Percentiles rank a stretch among this genome's conserved stretches.
These are phyloP conservation scores for Rhopalosiphum maidis DNA, from an alignment of 1,140 invertebrate species.

Conservation along the genomic window DNA sequence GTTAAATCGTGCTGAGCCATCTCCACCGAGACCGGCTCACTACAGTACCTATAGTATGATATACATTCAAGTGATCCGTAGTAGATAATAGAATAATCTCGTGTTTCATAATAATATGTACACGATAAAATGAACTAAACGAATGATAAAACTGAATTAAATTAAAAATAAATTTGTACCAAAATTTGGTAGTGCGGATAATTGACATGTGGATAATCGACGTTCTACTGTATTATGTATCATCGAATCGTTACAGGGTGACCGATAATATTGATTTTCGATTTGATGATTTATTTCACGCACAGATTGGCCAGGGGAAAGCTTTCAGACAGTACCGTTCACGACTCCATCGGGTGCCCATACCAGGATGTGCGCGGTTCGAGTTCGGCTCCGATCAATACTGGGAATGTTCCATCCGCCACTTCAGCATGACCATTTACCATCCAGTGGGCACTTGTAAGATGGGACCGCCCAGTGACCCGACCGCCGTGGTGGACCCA, in stretches of 20 bases:
- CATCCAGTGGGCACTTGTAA: conserved; percentile 82
- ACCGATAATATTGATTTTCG: neutral
- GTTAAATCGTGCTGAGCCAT: too few relatives aligned
- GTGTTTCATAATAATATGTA: too few relatives aligned
- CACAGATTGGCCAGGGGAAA: conserved; percentile 67
- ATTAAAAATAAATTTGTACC: too few relatives aligned
- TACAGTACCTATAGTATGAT: too few relatives aligned
- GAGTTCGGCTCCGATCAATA: conserved; percentile 79
- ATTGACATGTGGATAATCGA: too few relatives aligned
- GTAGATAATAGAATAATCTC: too few relatives aligned
- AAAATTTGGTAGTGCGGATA: too few relatives aligned
- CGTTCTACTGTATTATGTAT: neutral
- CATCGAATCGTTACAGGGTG: neutral
- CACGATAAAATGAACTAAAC: too few relatives aligned
- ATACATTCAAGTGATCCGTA: too few relatives aligned
- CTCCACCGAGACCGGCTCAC: too few relatives aligned
- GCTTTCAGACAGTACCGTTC: conserved; percentile 82
- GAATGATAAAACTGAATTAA: too few relatives aligned
- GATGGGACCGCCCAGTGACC: conserved; percentile 81
- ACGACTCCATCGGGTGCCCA: conserved; percentile 73
- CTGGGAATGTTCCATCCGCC: conserved; percentile 84
- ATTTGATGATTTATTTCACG: neutral
- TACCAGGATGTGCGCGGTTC: conserved; percentile 79
- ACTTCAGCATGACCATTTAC: conserved; percentile 87
- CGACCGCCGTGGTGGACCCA: conserved; percentile 81